Evolutionary conservation across 2,113 vertebrate genomes (phyloP), one percentile per base, ranked within the genome.

Genomic region (Gobiocypris rarus): DNA sequence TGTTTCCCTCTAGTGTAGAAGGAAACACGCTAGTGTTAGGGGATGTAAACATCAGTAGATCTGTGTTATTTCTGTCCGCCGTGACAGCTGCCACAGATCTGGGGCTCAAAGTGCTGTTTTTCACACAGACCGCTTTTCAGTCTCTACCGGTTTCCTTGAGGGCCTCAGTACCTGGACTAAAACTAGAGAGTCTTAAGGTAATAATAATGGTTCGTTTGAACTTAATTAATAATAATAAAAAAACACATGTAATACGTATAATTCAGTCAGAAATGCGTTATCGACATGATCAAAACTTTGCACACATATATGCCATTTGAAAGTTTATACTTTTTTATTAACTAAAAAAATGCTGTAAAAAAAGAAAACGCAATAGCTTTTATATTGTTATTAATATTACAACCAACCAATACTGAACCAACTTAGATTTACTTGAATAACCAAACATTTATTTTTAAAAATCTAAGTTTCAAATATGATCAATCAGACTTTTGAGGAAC

Each of bases 151-250:
- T 43, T 13, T 82, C 83, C 65, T 71, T 94, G 45, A 92, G 93
- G 63, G 90, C 81, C 24, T 86, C 88, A 26, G 22, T 90, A 5
- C 88, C 92, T 3, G 84, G 50, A 65, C 85, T 92, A 77, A 92
- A 87, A 63, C 91, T 92, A 0, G 92, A 92, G 0, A 87, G 58
- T 69, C 82, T 95, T 0, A 95, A 95, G 94, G 94, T 95, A 89
- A 8, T 17, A 9, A 14, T 3, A 70, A 70, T n/a, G 1, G 0
- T 7, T 11, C 38, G 8, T 22, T 41, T 69, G 31, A 22, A 71
- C 9, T 7, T 43, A 7, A 71, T 43, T 24, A 7, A 14, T 48
- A 48, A 14, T 48, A 45, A 43, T 9, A 10, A 45, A 2, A 14
- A 48, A 1, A 14, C 31, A 26, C 58, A 26, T 31, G 26, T 11